Conservation (phyloP, 2,113 vertebrate species). For the Holacanthus passer region DNA sequence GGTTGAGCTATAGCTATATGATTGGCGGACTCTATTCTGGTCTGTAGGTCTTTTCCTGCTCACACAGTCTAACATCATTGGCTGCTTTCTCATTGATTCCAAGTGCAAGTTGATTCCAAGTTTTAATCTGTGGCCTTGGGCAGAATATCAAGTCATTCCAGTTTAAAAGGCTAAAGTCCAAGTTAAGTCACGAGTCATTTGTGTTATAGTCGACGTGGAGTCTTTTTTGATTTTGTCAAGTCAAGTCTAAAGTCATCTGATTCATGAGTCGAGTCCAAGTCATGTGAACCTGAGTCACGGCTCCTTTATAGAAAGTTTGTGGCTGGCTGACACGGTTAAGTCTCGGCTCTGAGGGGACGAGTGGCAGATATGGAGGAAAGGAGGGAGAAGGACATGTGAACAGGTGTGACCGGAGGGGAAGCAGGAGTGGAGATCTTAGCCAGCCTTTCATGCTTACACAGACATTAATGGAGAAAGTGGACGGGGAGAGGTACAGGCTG, state of each 20-base stretch:
- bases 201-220: background rate
- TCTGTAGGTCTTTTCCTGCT: background rate
- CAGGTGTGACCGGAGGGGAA: slow-evolving; percentile 39
- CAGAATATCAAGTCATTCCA: slow-evolving; percentile 9
- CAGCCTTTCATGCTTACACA: slow-evolving; percentile 8
- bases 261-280: background rate
- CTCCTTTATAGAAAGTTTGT: background rate
- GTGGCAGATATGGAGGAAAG: background rate
- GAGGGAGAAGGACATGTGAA: background rate
- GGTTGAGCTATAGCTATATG: no score
- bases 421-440: slow-evolving; percentile 10
- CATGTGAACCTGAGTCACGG: slow-evolving; percentile 18
- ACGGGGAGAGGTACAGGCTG: slow-evolving; percentile 32
- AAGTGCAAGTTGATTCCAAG: background rate
- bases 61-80: background rate
- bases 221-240: background rate
- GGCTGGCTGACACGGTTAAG: background rate
- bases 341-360: background rate
- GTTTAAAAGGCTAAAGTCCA: slow-evolving; percentile 7
- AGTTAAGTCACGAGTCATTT: slow-evolving; percentile 7
- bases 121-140: slow-evolving; percentile 10
- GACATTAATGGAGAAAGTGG: background rate
- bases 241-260: background rate
- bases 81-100: background rate
- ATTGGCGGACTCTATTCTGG: no score